Evolutionary conservation across 2,113 vertebrate genomes (phyloP).

Genomic region (Myiozetetes cayanensis): DNA sequence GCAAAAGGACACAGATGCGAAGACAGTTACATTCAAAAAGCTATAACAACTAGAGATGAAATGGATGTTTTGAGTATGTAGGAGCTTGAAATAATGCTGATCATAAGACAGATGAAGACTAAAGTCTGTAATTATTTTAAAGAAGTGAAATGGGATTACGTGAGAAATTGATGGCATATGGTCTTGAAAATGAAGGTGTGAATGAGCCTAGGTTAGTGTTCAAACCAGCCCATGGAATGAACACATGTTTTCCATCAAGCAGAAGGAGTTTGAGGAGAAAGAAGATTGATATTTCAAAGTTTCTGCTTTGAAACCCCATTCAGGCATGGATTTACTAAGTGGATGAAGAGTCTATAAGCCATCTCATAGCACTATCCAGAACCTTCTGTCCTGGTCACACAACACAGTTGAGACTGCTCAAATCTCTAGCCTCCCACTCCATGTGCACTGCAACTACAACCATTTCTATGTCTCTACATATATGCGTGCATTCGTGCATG

Average conservation of each 20-base stretch:
- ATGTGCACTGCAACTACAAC: background rate
- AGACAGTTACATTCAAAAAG: background rate
- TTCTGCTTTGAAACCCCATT: accelerated
- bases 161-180: background rate
- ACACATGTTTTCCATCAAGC: background rate
- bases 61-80: background rate
- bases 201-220: background rate
- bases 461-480: background rate
- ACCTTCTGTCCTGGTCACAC: background rate
- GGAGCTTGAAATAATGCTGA: background rate
- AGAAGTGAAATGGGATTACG: background rate
- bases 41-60: background rate
- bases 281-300: background rate
- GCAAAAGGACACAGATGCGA: background rate
- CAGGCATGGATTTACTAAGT: background rate
- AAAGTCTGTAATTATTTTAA: background rate
- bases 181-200: background rate
- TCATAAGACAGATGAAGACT: background rate
- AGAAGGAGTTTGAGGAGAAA: background rate
- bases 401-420: background rate
- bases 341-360: background rate
- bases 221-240: background rate
- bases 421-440: background rate
- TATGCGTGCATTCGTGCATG: accelerated
- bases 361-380: background rate